These are phyloP conservation scores for Myopa testacea DNA, from an alignment of 2,888 invertebrate genomes.

Conservation along the genomic window DNA sequence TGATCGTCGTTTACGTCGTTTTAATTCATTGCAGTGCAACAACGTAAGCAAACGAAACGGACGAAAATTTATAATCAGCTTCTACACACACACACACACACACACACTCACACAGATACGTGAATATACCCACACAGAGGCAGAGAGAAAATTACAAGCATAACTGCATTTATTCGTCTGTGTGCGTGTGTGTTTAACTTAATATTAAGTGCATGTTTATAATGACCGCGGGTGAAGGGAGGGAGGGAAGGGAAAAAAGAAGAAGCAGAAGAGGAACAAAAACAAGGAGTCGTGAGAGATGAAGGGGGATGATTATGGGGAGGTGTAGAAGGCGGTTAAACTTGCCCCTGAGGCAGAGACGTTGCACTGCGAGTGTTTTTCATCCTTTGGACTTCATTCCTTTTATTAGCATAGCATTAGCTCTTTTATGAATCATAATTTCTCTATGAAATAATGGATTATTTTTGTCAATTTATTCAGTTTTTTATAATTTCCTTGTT, in stretches of 20 bases:
- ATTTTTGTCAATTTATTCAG: too few relatives aligned
- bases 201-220: slow-evolving; percentile 8
- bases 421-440: too few relatives aligned
- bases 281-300: too few relatives aligned
- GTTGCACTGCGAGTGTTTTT: background rate
- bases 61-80: slow-evolving; percentile 22
- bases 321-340: too few relatives aligned
- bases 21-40: slow-evolving; percentile 4
- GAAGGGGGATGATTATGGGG: background rate
- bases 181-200: slow-evolving; percentile 1
- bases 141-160: background rate
- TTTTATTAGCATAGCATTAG: too few relatives aligned
- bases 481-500: background rate
- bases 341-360: background rate
- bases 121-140: background rate
- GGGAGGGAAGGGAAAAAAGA: too few relatives aligned
- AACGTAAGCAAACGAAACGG: slow-evolving; percentile 20
- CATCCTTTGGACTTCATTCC: background rate
- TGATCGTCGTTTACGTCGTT: background rate
- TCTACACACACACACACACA: background rate
- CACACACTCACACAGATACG: background rate
- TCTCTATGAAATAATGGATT: too few relatives aligned
- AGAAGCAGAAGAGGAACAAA: too few relatives aligned
- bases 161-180: background rate
- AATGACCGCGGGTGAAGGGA: background rate